Percentiles rank a stretch among this genome's conserved stretches.
Evolutionary conservation across 2,113 vertebrate genomes (phyloP).

Genomic region (Illadopsis cleaveri): DNA sequence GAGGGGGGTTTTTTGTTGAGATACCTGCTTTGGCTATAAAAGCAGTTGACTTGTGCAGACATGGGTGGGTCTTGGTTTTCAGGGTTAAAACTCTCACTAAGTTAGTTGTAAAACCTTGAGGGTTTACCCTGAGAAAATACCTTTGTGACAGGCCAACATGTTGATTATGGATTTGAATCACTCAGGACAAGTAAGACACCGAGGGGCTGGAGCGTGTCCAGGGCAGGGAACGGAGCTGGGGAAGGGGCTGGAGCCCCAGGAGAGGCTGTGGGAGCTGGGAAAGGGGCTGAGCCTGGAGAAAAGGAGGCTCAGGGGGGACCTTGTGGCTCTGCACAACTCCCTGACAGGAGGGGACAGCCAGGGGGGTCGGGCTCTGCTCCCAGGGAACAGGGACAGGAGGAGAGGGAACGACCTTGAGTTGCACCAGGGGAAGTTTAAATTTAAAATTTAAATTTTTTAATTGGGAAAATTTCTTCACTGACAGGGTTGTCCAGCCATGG

Average conservation of each 20-base stretch:
- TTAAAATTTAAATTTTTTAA: neutral
- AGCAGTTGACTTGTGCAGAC: neutral
- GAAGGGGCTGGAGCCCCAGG: neutral
- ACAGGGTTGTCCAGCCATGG: neutral
- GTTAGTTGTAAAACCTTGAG: neutral
- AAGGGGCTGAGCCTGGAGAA: neutral
- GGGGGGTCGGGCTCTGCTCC: neutral
- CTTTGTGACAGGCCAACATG: accelerated
- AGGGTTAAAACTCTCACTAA: neutral
- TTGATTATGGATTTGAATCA: neutral
- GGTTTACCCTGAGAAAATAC: neutral
- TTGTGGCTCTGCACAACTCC: neutral
- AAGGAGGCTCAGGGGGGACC: neutral
- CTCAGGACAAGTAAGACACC: accelerated
- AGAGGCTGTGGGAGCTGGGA: neutral
- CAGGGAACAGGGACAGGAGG: neutral
- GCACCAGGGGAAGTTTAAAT: accelerated
- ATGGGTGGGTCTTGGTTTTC: neutral
- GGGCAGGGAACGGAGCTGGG: neutral
- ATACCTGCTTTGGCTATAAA: neutral
- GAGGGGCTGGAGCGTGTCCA: neutral
- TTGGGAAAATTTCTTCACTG: neutral
- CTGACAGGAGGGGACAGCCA: neutral
- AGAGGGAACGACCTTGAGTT: accelerated
- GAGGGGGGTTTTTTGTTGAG: neutral